Evolutionary conservation across 2,797 vertebrate genomes (phyloP).

Genomic region (Hydrolagus colliei): DNA sequence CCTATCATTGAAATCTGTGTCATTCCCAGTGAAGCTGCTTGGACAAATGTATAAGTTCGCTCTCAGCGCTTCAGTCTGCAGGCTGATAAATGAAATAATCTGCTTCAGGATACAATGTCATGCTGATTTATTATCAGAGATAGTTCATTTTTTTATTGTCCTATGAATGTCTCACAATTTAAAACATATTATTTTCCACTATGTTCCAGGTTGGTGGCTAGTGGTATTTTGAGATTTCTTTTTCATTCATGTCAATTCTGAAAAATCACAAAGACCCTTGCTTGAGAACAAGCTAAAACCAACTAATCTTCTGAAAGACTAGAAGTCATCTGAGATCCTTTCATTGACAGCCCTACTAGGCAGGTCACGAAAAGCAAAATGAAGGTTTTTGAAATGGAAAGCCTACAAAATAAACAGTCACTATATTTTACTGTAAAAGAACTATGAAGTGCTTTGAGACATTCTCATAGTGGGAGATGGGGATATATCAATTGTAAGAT

Average conservation of each 20-base stretch:
- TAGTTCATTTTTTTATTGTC: not conserved
- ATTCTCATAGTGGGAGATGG: no score
- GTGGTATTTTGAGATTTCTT: not conserved
- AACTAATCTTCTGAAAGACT: not conserved
- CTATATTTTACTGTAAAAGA: no score
- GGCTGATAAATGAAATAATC: not conserved
- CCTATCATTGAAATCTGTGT: not conserved
- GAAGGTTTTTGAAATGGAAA: no score
- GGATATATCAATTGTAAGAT: no score
- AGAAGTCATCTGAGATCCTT: not conserved
- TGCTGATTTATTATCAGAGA: not conserved
- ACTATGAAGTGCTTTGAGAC: no score
- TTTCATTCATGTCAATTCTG: not conserved
- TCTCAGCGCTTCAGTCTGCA: not conserved
- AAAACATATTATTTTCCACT: not conserved
- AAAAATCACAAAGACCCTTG: not conserved
- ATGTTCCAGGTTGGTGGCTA: not conserved
- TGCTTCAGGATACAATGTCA: not conserved
- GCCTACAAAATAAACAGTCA: no score
- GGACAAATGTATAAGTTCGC: not conserved
- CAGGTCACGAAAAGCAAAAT: no score
- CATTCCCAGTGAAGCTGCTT: not conserved
- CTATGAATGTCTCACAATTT: not conserved
- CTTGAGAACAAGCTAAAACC: not conserved
- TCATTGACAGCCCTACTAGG: no score